Base-by-base conservation (phyloP, 2,113 vertebrate genomes). In the Menidia beryllina region DNA sequence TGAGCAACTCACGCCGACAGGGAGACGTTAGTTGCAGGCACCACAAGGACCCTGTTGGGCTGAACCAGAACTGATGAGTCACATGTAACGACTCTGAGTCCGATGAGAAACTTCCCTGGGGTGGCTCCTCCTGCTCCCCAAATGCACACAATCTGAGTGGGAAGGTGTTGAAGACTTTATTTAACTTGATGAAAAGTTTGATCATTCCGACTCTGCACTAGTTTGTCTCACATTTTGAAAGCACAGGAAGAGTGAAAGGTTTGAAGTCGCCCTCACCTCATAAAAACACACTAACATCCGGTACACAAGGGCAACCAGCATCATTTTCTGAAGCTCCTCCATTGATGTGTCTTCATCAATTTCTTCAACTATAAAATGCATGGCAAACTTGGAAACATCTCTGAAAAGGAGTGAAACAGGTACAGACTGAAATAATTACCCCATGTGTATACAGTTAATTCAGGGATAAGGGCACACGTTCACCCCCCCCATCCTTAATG, bases 291-390 rank as follows among this genome's bases (percentile, higher is more conserved):
- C 98, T 77, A 99, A 86, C 62, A 99, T 86, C 85, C 97, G 94
- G 89, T 99, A 99, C 79, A 99, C 95, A 63, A 99, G 95, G 21
- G 97, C 98, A 68, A 99, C 96, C 30, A 97, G 77, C 97, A 99
- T 97, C 97, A 99, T 98, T 90, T 98, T 98, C 93, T 99, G 98
- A 66, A 99, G 85, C 56, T 99, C 98, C 91, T 99, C 98, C 96
- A 99, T 97, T 2, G 98, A 98, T 0, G 97, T 98, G 68, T 99
- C 97, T 88, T 99, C 97, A 79, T 99, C 97, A 66, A 99, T 98
- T 91, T 99, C 97, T 89, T 99, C 98, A 93, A 98, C 97, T 74
- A 99, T 97, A 80, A 98, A 98, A 93, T 99, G 97, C 96, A 99
- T 96, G 70, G 97, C 97, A 81, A 99, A 98, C 91, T 98, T 98